These are phyloP conservation scores for Spongilla lacustris DNA, from an alignment of 37 sponge, comb jelly and placozoan genomes.

Conservation along the genomic window DNA sequence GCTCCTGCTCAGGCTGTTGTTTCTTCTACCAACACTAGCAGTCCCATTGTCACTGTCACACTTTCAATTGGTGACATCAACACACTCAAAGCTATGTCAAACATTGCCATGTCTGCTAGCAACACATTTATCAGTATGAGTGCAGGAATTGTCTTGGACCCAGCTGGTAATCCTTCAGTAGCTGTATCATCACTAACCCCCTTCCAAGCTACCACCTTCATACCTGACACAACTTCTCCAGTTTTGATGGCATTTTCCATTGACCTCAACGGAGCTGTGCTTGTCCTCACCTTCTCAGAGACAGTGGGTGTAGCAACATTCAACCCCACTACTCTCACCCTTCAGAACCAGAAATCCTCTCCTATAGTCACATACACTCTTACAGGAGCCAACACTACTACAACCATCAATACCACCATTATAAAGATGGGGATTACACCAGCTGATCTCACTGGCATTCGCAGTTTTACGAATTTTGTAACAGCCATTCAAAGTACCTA, in stretches of 20 bases:
- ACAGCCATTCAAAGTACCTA: constrained; percentile 57
- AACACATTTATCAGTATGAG: constrained; percentile 72
- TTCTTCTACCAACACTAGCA: neutral
- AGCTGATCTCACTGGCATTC: constrained; percentile 59
- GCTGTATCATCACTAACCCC: constrained; percentile 33
- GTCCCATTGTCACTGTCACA: constrained; percentile 26
- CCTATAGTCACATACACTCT: constrained; percentile 59
- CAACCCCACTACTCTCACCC: constrained; percentile 42
- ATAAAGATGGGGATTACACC: constrained; percentile 47
- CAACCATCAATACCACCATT: constrained; percentile 27
- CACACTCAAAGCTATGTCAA: constrained; percentile 48
- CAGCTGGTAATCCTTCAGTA: constrained; percentile 62
- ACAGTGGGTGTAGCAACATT: constrained; percentile 64
- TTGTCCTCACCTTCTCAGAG: constrained; percentile 84
- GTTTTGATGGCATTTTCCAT: constrained; percentile 62
- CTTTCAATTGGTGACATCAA: constrained; percentile 66
- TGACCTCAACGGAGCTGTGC: constrained; percentile 44
- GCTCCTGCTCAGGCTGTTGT: constrained; percentile 36
- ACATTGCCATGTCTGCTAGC: constrained; percentile 46
- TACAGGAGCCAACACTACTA: constrained; percentile 38
- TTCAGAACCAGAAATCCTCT: constrained; percentile 57
- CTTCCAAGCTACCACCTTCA: constrained; percentile 33
- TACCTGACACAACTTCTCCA: constrained; percentile 74
- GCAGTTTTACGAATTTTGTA: constrained; percentile 40
- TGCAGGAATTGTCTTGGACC: constrained; percentile 64